Evolutionary conservation across 2,888 invertebrate species (phyloP).

Genomic region (Phalangium opilio): DNA sequence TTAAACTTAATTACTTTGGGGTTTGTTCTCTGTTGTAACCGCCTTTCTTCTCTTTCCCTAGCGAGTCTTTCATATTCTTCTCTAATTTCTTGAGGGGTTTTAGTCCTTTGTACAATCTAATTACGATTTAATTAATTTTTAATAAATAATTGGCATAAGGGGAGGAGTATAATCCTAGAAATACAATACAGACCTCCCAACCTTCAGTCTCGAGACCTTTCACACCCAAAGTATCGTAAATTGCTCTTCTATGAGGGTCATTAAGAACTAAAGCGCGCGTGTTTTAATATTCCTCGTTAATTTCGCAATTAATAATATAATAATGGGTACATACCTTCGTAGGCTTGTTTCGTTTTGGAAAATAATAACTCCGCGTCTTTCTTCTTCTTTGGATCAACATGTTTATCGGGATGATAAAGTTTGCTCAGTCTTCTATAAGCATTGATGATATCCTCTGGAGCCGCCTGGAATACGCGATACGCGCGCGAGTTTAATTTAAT

Average conservation of each 20-base stretch:
- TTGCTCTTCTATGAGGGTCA: constrained; percentile 83
- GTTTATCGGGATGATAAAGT: constrained; percentile 94
- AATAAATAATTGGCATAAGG: too few species aligned
- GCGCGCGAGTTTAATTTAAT: too few species aligned
- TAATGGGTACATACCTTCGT: constrained; percentile 52
- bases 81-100: constrained; percentile 86
- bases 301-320: neutral
- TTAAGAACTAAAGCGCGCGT: constrained; percentile 63
- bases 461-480: constrained; percentile 53
- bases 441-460: constrained; percentile 77
- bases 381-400: constrained; percentile 60
- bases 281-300: neutral
- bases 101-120: constrained; percentile 57
- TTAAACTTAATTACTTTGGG: constrained; percentile 42
- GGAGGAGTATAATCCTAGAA: too few species aligned
- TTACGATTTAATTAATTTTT: neutral
- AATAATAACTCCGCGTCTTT: constrained; percentile 83
- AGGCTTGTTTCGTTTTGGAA: constrained; percentile 79
- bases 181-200: constrained; percentile 78
- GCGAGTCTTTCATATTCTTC: constrained; percentile 80
- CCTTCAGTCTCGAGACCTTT: constrained; percentile 85
- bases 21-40: constrained; percentile 76
- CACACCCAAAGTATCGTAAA: constrained; percentile 80
- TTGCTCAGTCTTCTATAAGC: constrained; percentile 81
- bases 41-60: constrained; percentile 51